Evolutionary conservation across 2,888 invertebrate species (phyloP).

Genomic region (Amphimallon solstitiale): DNA sequence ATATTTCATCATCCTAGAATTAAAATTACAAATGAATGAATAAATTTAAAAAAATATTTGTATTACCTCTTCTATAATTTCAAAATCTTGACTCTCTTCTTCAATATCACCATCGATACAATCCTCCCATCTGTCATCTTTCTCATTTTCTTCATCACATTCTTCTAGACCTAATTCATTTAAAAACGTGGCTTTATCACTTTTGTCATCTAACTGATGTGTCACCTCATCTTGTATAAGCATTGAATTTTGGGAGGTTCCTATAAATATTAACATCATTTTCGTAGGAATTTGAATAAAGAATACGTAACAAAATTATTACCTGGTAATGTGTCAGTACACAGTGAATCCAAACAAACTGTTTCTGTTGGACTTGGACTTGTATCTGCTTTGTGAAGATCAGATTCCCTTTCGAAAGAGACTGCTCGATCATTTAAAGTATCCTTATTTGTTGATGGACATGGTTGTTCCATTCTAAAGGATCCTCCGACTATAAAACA

Average conservation of each 20-base stretch:
- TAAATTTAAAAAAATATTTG: background rate
- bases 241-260: slow-evolving; percentile 55
- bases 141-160: slow-evolving; percentile 54
- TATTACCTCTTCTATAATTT: slow-evolving; percentile 45
- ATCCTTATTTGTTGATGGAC: slow-evolving; percentile 56
- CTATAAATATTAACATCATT: slow-evolving; percentile 41
- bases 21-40: background rate
- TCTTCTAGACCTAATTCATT: slow-evolving; percentile 58
- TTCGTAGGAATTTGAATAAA: background rate
- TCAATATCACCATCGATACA: slow-evolving; percentile 44
- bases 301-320: slow-evolving; percentile 35
- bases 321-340: slow-evolving; percentile 57
- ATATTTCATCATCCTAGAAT: slow-evolving; percentile 25
- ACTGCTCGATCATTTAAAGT: slow-evolving; percentile 51
- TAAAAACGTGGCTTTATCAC: slow-evolving; percentile 56
- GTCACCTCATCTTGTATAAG: slow-evolving; percentile 41
- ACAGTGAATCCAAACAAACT: slow-evolving; percentile 58
- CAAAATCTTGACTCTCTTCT: slow-evolving; percentile 43
- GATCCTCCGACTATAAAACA: slow-evolving; percentile 10
- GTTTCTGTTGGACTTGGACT: slow-evolving; percentile 63
- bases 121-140: slow-evolving; percentile 56
- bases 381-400: slow-evolving; percentile 60
- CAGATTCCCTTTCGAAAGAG: slow-evolving; percentile 53
- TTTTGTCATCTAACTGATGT: slow-evolving; percentile 43
- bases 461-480: slow-evolving; percentile 64